A percentile compares a stretch with the other conserved stretches of the same genome.
These are phyloP conservation scores for Cromileptes altivelis DNA, from an alignment of 2,113 vertebrate species.

Conservation along the genomic window DNA sequence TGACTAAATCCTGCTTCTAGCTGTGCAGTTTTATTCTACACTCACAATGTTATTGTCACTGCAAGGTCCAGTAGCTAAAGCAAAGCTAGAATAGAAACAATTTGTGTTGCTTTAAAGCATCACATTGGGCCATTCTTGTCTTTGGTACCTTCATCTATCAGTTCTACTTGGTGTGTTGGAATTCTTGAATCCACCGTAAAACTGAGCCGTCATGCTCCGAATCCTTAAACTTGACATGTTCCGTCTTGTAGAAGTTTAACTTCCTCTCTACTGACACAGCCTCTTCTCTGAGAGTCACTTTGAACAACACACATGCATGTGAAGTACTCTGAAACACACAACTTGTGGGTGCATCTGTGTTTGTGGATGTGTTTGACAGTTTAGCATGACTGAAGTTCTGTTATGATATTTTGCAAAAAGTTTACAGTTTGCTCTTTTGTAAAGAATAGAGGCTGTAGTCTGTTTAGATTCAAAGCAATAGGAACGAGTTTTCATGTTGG, in stretches of 20 bases:
- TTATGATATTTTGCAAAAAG: not conserved
- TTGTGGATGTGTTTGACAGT: not conserved
- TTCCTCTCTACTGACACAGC: conserved; percentile 9
- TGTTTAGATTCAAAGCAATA: not conserved
- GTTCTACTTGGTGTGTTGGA: conserved; percentile 10
- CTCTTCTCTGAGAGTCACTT: not conserved
- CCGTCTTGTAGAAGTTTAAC: conserved; percentile 1
- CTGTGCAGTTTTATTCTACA: not conserved
- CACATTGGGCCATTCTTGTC: not conserved
- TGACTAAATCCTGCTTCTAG: not conserved
- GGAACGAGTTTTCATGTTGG: not conserved
- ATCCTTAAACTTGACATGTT: conserved; percentile 37
- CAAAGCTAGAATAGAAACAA: not conserved
- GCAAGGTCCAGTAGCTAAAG: not conserved
- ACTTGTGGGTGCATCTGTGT: not conserved
- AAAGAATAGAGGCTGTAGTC: not conserved
- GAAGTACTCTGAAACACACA: not conserved
- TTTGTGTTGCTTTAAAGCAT: conserved; percentile 14
- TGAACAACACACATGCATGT: not conserved
- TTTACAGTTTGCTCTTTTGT: not conserved
- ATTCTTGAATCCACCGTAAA: conserved; percentile 7
- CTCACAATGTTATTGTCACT: not conserved
- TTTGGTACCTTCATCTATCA: conserved; percentile 25
- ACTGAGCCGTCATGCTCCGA: conserved; percentile 3
- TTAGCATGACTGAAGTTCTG: not conserved